These are phyloP conservation scores for Staurois parvus DNA, from an alignment of 2,797 vertebrate species.

Conservation along the genomic window DNA sequence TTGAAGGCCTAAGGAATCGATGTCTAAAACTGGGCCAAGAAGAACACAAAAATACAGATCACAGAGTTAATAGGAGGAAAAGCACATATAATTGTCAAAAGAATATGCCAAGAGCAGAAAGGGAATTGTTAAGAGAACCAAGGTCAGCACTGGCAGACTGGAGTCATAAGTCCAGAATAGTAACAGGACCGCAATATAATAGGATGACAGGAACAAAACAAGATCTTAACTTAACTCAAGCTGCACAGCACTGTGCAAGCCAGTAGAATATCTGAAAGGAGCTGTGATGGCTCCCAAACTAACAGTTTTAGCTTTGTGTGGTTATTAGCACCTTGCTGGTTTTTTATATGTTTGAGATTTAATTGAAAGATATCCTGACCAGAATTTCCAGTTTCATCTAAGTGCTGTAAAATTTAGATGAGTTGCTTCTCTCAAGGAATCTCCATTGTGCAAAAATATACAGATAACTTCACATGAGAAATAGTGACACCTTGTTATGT, in stretches of 20 bases:
- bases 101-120: conserved; percentile 20
- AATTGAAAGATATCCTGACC: too few species aligned
- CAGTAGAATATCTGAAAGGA: background rate
- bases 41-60: conserved; percentile 32
- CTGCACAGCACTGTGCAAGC: background rate
- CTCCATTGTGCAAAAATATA: too few species aligned
- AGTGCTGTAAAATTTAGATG: too few species aligned
- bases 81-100: conserved; percentile 32
- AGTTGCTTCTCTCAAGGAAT: too few species aligned
- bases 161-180: conserved; percentile 50
- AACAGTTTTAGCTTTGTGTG: too few species aligned
- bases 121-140: conserved; percentile 38
- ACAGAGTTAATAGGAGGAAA: conserved; percentile 40
- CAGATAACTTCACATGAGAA: too few species aligned
- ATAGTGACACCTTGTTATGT: too few species aligned
- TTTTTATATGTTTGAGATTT: too few species aligned
- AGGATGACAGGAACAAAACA: conserved; percentile 12
- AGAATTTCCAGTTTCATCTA: too few species aligned
- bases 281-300: background rate
- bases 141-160: conserved; percentile 44
- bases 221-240: background rate
- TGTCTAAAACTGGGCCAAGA: conserved; percentile 50
- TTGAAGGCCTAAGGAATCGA: conserved; percentile 36
- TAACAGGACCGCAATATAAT: conserved; percentile 37
- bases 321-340: too few species aligned